Percentiles rank a stretch among this genome's conserved stretches.
These are phyloP conservation scores for Sialia sialis DNA, from an alignment of 2,113 vertebrate species.

Conservation along the genomic window DNA sequence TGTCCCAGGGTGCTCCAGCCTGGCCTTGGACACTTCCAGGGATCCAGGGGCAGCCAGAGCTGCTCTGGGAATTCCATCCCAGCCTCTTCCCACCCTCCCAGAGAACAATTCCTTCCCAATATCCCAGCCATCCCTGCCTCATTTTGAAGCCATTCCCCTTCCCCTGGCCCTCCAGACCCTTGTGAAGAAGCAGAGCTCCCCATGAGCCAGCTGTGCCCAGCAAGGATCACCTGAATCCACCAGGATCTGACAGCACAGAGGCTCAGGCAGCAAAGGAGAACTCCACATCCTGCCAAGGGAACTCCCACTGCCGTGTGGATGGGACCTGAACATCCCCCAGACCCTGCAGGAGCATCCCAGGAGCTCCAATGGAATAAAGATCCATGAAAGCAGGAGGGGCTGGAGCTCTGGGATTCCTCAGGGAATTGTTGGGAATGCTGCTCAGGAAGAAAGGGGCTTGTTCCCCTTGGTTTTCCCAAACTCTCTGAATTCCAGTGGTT, in stretches of 20 bases:
- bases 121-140: background rate
- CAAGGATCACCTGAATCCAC: background rate
- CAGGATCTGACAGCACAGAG: background rate
- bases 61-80: background rate
- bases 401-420: background rate
- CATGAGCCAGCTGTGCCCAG: fast-evolving
- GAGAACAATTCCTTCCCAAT: background rate
- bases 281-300: conserved; percentile 24
- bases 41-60: background rate
- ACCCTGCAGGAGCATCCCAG: background rate
- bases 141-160: background rate
- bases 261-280: background rate
- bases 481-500: background rate
- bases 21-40: background rate
- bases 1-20: background rate
- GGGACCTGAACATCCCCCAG: background rate
- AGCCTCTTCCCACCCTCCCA: background rate
- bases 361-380: background rate
- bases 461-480: background rate
- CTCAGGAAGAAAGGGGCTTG: background rate
- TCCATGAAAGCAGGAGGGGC: background rate
- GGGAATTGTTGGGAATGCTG: background rate
- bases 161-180: background rate
- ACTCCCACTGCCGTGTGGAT: too few relatives aligned
- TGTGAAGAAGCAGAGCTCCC: background rate